Conservation (phyloP, 2,797 vertebrate genomes). For the Mus caroli region DNA sequence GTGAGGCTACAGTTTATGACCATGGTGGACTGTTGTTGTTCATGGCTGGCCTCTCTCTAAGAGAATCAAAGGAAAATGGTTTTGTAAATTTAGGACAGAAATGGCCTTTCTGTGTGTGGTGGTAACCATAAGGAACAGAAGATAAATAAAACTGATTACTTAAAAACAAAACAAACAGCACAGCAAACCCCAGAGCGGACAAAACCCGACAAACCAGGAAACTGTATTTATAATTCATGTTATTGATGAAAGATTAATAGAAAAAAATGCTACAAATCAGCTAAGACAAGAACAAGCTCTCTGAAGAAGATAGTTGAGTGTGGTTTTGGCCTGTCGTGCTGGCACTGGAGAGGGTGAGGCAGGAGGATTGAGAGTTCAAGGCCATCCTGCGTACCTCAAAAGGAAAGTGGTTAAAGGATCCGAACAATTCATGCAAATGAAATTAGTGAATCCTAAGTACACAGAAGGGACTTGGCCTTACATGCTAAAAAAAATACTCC, state of each 20-base stretch:
- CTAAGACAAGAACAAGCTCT: slow-evolving; percentile 37
- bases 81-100: slow-evolving; percentile 36
- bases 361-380: neutral
- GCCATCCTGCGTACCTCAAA: neutral
- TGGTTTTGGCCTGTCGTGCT: neutral
- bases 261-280: neutral
- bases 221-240: neutral
- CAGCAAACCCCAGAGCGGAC: neutral
- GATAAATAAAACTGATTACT: slow-evolving; percentile 38
- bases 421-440: neutral
- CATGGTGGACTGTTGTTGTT: neutral
- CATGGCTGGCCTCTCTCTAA: neutral
- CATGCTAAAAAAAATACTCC: neutral
- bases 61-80: neutral
- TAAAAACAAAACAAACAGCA: neutral
- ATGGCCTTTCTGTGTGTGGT: neutral
- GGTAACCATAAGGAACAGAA: slow-evolving; percentile 4
- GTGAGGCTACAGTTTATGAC: neutral
- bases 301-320: neutral
- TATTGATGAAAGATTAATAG: neutral
- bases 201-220: slow-evolving; percentile 24
- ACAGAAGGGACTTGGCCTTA: neutral
- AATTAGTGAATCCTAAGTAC: neutral
- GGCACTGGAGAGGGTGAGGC: neutral
- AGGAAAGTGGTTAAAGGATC: neutral